Evolutionary conservation across 1,140 invertebrate species (phyloP).

Genomic region (Melitaea cinxia): DNA sequence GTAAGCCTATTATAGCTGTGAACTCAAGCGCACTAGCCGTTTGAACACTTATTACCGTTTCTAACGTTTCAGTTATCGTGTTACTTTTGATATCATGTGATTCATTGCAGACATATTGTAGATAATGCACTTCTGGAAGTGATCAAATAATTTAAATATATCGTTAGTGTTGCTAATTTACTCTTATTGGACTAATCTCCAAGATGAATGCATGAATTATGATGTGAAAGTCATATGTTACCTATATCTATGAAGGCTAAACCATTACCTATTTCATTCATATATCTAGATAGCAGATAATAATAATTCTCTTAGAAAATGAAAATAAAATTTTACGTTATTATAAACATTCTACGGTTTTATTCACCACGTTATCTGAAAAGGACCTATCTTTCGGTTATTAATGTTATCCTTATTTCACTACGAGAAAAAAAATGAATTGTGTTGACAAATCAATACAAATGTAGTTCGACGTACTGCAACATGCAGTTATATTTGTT

Average conservation of each 20-base stretch:
- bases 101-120: conserved; percentile 22
- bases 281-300: background rate
- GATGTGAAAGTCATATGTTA: background rate
- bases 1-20: conserved; percentile 29
- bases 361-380: background rate
- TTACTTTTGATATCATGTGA: conserved; percentile 29
- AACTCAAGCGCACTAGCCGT: conserved; percentile 21
- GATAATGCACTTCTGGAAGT: background rate
- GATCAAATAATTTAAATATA: background rate
- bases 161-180: background rate
- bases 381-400: background rate
- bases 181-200: background rate
- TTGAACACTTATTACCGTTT: conserved; percentile 18
- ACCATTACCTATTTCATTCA: background rate
- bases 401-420: background rate
- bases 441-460: background rate
- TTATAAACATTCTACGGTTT: background rate
- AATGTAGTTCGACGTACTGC: background rate
- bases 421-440: background rate
- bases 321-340: background rate
- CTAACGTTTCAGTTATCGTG: conserved; percentile 28
- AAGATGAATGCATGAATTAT: background rate
- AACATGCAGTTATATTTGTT: conserved; percentile 3
- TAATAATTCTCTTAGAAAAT: background rate
- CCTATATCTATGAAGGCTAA: background rate